Evolutionary conservation across 2,113 vertebrate genomes (phyloP), one percentile per base, ranked within the genome.

Genomic region (Rhinolophus ferrumequinum): DNA sequence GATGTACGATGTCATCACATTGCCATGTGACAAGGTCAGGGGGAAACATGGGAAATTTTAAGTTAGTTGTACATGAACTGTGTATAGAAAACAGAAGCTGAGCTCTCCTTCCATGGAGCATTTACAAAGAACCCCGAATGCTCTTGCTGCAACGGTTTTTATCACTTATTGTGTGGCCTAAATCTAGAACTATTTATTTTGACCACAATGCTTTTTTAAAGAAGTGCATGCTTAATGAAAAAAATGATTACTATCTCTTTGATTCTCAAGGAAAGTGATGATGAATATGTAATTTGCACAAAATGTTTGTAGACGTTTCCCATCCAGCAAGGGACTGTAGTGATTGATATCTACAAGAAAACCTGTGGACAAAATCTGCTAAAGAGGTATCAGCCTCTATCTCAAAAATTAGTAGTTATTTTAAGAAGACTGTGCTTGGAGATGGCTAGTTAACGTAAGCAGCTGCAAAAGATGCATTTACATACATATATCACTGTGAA

Each of bases 331-430:
- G 38, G 21, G 24, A 19, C 52, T 8, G 2, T 50, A 70, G 19
- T 30, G 18, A 15, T 47, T 11, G 12, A 10, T 50, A 50, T 44
- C 41, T 50, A 50, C 47, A 80, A 70, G 52, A 83, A 54, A 93
- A 64, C 41, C 22, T 56, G 22, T n/a, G 9, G 81, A 47, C 8
- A 77, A 87, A 88, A 56, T 41, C 70, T 66, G 15, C 92, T 79
- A 24, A 89, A 58, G 41, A 35, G 60, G 16, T 19, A 86, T 54
- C 64, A 54, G 26, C 14, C 5, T 70, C 92, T 69, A 16, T 30
- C 56, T 79, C 10, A 77, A 72, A 92, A 62, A 15, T 44, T 13
- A 83, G 44, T 22, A 15, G n/a, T 87, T 75, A 44, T 86, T 92
- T 56, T 69, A 73, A 93, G 33, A 86, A 66, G 44, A 16, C 14